These are phyloP conservation scores for Drosophila quadrilineata DNA, from an alignment of 1,140 invertebrate genomes.

Conservation along the genomic window DNA sequence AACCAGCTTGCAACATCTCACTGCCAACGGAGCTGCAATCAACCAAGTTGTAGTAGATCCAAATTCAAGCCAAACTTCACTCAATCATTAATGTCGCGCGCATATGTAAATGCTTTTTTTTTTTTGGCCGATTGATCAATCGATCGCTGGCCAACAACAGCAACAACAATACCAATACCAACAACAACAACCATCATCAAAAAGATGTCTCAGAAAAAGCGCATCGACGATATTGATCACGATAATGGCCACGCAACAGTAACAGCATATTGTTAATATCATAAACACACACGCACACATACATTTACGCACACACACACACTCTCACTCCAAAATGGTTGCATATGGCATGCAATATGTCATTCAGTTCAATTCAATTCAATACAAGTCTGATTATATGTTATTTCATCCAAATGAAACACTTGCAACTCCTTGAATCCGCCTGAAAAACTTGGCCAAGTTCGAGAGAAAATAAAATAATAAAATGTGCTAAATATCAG, in stretches of 20 bases:
- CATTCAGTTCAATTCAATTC: no score
- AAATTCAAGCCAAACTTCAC: conserved; percentile 5
- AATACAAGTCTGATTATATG: no score
- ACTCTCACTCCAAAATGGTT: no score
- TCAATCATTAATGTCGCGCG: conserved; percentile 44
- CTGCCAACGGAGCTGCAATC: conserved; percentile 33
- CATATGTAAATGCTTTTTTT: conserved; percentile 50
- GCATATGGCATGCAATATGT: no score
- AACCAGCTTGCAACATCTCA: conserved; percentile 47
- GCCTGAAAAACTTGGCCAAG: conserved; percentile 50
- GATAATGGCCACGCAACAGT: conserved; percentile 38
- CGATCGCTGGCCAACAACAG: background rate
- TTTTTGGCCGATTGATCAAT: conserved; percentile 50
- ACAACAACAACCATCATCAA: no score
- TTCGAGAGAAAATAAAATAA: conserved; percentile 21
- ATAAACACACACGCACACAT: conserved; percentile 3
- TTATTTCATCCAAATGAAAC: no score
- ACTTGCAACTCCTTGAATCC: no score
- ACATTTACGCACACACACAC: background rate
- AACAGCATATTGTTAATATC: conserved; percentile 24
- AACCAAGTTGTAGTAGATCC: conserved; percentile 14
- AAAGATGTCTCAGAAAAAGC: conserved; percentile 12
- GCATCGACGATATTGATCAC: conserved; percentile 17
- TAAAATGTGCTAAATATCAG: conserved; percentile 51
- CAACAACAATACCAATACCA: background rate